Conservation (phyloP, 2,113 vertebrate genomes). For the Myocastor coypus region DNA sequence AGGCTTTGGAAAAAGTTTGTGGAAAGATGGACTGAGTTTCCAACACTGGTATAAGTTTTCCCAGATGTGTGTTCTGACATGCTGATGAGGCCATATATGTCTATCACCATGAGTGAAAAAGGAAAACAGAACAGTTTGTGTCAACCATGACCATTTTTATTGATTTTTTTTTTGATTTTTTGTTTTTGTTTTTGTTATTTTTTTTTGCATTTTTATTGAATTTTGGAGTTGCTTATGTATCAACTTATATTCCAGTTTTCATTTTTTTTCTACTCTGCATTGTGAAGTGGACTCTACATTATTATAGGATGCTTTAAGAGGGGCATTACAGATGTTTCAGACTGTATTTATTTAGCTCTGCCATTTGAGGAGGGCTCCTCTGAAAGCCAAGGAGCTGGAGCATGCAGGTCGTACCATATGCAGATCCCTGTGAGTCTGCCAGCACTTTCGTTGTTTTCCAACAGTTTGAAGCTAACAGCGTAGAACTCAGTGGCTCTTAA, state of each 20-base stretch:
- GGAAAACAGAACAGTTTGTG: background rate
- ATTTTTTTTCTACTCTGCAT: background rate
- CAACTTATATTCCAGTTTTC: background rate
- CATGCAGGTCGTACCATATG: background rate
- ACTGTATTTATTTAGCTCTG: background rate
- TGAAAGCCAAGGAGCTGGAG: background rate
- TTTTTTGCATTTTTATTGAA: no score
- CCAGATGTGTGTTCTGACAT: background rate
- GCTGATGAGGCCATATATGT: background rate
- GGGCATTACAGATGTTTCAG: background rate
- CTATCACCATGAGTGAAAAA: background rate
- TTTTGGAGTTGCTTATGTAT: background rate
- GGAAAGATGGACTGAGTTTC: background rate
- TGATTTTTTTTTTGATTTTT: no score
- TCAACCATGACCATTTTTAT: background rate
- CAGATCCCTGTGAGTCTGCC: slow-evolving; percentile 2
- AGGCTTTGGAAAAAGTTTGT: background rate
- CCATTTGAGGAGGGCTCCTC: background rate
- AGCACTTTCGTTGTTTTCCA: slow-evolving; percentile 46
- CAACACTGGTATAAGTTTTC: background rate
- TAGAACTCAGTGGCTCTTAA: slow-evolving; percentile 58
- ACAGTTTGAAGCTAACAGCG: slow-evolving; percentile 49
- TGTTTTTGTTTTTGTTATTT: no score
- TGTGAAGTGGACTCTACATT: background rate
- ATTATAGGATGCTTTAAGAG: background rate